A percentile compares a stretch with the other conserved stretches of the same genome.
These are phyloP conservation scores for Callocephalon fimbriatum DNA, from an alignment of 2,113 vertebrate genomes.

Conservation along the genomic window DNA sequence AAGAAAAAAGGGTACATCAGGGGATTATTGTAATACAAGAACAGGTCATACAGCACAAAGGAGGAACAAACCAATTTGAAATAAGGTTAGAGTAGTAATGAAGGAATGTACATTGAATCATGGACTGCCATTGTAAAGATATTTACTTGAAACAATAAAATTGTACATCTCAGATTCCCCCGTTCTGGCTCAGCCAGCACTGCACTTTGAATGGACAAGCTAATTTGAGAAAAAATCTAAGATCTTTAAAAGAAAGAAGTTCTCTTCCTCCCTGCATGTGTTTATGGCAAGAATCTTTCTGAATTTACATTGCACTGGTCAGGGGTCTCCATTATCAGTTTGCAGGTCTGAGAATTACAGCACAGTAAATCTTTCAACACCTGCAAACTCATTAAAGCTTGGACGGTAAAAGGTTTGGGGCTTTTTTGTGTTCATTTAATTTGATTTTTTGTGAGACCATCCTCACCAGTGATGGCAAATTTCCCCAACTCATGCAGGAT, in stretches of 20 bases:
- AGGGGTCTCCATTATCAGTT: conserved; percentile 80
- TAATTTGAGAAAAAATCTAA: conserved; percentile 75
- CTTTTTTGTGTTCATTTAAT: conserved; percentile 53
- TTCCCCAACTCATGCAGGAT: conserved; percentile 55
- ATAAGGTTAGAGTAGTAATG: conserved; percentile 89
- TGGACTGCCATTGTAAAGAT: conserved; percentile 81
- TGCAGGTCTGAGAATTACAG: conserved; percentile 78
- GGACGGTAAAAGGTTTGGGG: conserved; percentile 62
- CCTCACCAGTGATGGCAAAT: conserved; percentile 70
- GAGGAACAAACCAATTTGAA: conserved; percentile 88
- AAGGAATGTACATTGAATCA: conserved; percentile 86
- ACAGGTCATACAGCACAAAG: conserved; percentile 88
- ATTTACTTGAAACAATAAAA: conserved; percentile 82
- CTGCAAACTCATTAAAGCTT: conserved; percentile 78
- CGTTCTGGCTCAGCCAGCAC: conserved; percentile 40
- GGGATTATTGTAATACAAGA: conserved; percentile 95
- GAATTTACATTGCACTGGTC: conserved; percentile 79
- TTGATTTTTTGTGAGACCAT: conserved; percentile 73
- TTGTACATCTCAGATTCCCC: conserved; percentile 71
- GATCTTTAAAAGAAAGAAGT: conserved; percentile 70
- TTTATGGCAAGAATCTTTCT: conserved; percentile 73
- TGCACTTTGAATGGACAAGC: conserved; percentile 72
- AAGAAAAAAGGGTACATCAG: conserved; percentile 88
- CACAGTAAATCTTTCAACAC: conserved; percentile 79
- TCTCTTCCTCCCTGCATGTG: conserved; percentile 58